A percentile compares a stretch with the other conserved stretches of the same genome.
These are phyloP conservation scores for Odontothrips loti DNA, from an alignment of 2,888 invertebrate genomes.

Conservation along the genomic window DNA sequence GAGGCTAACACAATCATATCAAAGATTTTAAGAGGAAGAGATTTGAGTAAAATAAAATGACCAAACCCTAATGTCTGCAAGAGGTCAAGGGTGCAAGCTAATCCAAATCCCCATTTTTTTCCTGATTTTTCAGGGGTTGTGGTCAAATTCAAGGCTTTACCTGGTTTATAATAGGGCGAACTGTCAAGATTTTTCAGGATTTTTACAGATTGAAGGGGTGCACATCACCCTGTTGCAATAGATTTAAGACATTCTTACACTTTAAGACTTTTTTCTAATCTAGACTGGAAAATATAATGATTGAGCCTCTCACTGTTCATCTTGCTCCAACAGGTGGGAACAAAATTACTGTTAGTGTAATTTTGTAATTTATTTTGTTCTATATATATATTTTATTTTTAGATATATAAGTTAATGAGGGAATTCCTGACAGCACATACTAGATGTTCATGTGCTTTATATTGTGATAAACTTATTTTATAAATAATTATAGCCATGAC, in stretches of 20 bases:
- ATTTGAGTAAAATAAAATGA: too few relatives aligned
- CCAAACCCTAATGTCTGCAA: too few relatives aligned
- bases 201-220: neutral
- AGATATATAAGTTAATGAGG: neutral
- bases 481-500: neutral
- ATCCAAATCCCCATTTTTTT: too few relatives aligned
- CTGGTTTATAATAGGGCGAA: too few relatives aligned
- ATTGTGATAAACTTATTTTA: conserved; percentile 21
- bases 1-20: neutral
- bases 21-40: too few relatives aligned
- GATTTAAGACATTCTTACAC: neutral
- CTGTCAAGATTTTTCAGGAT: too few relatives aligned
- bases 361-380: conserved; percentile 12
- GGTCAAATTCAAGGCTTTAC: too few relatives aligned
- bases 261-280: neutral
- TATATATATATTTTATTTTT: neutral
- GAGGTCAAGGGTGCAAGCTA: too few relatives aligned
- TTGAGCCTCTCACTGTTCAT: neutral
- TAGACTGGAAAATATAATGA: too few relatives aligned
- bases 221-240: neutral
- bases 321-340: neutral
- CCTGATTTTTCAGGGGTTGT: too few relatives aligned
- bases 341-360: conserved; percentile 17
- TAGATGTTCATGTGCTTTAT: conserved; percentile 2
- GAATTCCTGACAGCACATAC: neutral